Percentiles rank a stretch among this genome's conserved stretches.
Evolutionary conservation across 2,797 vertebrate species (phyloP).

Genomic region (Holocentrus rufus): DNA sequence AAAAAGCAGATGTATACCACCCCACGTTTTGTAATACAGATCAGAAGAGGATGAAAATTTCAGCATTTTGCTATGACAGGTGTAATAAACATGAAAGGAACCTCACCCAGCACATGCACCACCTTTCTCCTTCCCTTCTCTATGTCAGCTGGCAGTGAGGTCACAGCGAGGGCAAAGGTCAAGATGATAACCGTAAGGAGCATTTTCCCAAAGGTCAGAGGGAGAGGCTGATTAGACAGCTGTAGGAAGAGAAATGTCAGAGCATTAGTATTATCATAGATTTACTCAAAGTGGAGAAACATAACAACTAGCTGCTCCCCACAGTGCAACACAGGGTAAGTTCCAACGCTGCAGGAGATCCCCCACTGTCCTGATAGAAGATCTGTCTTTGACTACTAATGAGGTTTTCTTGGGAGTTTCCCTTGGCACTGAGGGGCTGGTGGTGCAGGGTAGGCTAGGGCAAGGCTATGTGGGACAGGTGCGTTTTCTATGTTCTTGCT

Average conservation of each 20-base stretch:
- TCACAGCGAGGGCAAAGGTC: constrained; percentile 65
- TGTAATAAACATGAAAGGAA: neutral
- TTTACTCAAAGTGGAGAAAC: neutral
- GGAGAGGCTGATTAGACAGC: constrained; percentile 48
- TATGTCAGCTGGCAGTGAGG: constrained; percentile 58
- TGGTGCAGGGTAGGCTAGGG: no score
- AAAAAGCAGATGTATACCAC: no score
- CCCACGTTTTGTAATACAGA: neutral
- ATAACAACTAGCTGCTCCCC: neutral
- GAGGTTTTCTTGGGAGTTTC: no score
- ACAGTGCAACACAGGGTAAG: neutral
- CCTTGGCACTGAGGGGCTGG: no score
- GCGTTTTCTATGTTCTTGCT: no score
- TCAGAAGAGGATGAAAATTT: neutral
- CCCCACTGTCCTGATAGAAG: no score
- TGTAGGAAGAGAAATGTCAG: constrained; percentile 54
- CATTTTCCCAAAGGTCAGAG: constrained; percentile 49
- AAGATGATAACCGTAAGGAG: constrained; percentile 58
- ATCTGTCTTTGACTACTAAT: no score
- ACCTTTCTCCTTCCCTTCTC: constrained; percentile 88
- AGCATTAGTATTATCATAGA: neutral
- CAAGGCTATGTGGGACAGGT: no score
- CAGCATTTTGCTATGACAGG: no score
- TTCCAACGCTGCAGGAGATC: neutral
- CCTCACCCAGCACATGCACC: constrained; percentile 92